Conservation (phyloP, 1,140 invertebrate genomes). For the Drosophila parabipectinata region DNA sequence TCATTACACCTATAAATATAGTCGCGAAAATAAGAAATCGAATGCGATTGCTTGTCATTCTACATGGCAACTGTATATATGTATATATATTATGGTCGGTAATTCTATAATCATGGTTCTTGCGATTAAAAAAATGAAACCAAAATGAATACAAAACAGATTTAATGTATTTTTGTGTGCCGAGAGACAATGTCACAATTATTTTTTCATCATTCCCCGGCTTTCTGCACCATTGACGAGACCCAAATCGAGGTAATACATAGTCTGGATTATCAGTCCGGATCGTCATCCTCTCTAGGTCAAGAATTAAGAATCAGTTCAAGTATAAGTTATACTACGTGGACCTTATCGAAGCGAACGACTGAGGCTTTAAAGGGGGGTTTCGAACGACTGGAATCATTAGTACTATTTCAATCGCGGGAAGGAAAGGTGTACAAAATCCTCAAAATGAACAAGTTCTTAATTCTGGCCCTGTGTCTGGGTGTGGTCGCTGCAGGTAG, state of each 20-base stretch:
- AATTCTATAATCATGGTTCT: slow-evolving; percentile 49
- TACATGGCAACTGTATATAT: slow-evolving; percentile 44
- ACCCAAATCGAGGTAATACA: slow-evolving; percentile 33
- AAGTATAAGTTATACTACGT: slow-evolving; percentile 53
- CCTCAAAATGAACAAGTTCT: slow-evolving; percentile 67
- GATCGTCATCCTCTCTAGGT: slow-evolving; percentile 73
- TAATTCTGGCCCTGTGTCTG: slow-evolving; percentile 73
- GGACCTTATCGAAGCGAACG: slow-evolving; percentile 24
- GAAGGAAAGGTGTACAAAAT: slow-evolving; percentile 26
- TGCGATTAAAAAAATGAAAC: slow-evolving; percentile 2
- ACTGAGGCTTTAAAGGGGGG: slow-evolving; percentile 63
- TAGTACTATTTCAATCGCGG: slow-evolving; percentile 63
- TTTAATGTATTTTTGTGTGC: slow-evolving; percentile 21
- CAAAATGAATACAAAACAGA: not conserved
- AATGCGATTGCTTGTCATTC: slow-evolving; percentile 1
- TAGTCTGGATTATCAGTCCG: slow-evolving; percentile 44
- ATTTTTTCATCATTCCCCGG: slow-evolving; percentile 65
- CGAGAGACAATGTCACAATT: slow-evolving; percentile 59
- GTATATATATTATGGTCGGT: slow-evolving; percentile 8
- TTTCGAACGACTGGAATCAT: slow-evolving; percentile 44
- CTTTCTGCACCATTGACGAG: slow-evolving; percentile 78
- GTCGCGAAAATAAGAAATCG: not conserved
- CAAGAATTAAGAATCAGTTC: slow-evolving; percentile 70
- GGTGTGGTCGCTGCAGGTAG: slow-evolving; percentile 77
- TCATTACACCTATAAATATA: slow-evolving; percentile 27